Evolutionary conservation across 2,113 vertebrate species (phyloP), one percentile per base, ranked within the genome.

Genomic region (Baryphthengus martii): DNA sequence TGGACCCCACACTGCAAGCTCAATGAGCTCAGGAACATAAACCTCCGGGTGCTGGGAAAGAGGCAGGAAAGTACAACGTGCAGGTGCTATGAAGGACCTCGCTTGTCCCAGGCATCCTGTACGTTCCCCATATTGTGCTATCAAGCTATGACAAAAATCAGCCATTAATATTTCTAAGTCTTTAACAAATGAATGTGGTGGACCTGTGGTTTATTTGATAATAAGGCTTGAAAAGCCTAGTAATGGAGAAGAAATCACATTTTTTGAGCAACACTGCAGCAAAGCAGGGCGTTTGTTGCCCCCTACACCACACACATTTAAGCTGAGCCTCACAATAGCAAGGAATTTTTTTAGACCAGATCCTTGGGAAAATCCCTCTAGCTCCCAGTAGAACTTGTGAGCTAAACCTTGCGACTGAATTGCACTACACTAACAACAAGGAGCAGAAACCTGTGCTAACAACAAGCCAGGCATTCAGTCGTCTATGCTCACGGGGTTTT

Each of bases 191-290:
- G 1, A 11, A 73, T 61, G 52, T 42, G 20, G 37, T 66, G 58
- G 50, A 33, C 10, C 7, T 4, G 3, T 40, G 12, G 14, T 70
- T 90, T 82, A 62, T 11, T 8, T 5, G 50, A 65, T 15, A 47
- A 18, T 25, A 56, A 58, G 13, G 14, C 20, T 59, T 42, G 5
- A 84, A 80, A 85, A 10, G n/a, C 16, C 5, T 58, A 28, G 55
- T 20, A 70, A 66, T 2, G 50, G 21, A 78, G 37, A 87, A 5
- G 39, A 9, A 86, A 77, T 26, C 0, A 0, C 4, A 4, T 37
- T 78, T 85, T 84, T 31, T 71, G 65, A 87, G 31, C 21, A 47
- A 25, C 15, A 16, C 35, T 42, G 17, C 2, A 50, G 31, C 11
- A 71, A 92, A 74, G 23, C 42, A 74, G 26, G 29, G 49, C 3